Evolutionary conservation across 1,140 invertebrate species (phyloP).

Genomic region (Pomphorhynchus laevis): DNA sequence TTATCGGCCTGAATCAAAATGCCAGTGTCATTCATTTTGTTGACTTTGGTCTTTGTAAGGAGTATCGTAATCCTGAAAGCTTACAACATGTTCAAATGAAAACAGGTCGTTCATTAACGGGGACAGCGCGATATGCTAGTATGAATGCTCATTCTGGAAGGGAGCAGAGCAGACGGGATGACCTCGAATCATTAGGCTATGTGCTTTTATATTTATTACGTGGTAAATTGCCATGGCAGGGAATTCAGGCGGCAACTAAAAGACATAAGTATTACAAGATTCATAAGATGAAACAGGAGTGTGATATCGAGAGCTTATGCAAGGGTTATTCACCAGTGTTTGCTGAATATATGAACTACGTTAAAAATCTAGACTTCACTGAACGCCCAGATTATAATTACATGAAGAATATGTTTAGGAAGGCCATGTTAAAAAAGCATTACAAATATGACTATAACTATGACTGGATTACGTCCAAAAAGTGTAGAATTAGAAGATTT

Average conservation of each 20-base stretch:
- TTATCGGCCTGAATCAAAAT: slow-evolving; percentile 23
- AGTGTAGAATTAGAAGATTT: no score
- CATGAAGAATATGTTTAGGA: neutral
- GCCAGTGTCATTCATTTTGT: neutral
- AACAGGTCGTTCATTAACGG: slow-evolving; percentile 25
- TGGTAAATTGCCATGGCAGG: slow-evolving; percentile 11
- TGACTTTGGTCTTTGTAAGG: neutral
- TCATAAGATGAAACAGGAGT: neutral
- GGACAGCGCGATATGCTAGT: slow-evolving; percentile 12
- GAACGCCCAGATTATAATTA: slow-evolving; percentile 5
- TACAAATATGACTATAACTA: neutral
- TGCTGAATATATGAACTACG: slow-evolving; percentile 1
- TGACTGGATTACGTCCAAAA: neutral
- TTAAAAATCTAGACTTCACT: slow-evolving; percentile 1
- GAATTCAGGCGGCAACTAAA: slow-evolving; percentile 8
- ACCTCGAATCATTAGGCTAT: slow-evolving; percentile 10
- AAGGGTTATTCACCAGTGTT: slow-evolving; percentile 2
- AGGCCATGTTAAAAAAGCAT: neutral
- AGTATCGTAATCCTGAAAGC: neutral
- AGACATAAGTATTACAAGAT: neutral
- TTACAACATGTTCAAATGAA: slow-evolving; percentile 23
- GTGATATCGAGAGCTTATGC: neutral
- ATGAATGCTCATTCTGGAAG: slow-evolving; percentile 7
- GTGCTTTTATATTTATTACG: slow-evolving; percentile 7
- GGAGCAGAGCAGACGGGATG: slow-evolving; percentile 8